phyloP scores from a whole-genome alignment of 1,140 invertebrate genomes.

The Platyscapa corneri region DNA sequence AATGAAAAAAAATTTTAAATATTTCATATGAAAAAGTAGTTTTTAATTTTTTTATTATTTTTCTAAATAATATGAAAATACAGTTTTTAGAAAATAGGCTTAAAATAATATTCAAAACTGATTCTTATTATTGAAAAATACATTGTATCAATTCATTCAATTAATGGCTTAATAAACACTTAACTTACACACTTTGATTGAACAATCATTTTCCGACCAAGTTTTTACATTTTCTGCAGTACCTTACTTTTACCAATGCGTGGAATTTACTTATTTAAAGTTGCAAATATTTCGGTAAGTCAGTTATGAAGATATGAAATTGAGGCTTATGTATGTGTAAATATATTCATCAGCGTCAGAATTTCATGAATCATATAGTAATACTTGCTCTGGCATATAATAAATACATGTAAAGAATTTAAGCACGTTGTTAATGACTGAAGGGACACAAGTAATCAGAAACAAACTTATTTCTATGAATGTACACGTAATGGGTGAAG shows the following conservation, averaged over 20 bases:
- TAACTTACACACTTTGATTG: background rate
- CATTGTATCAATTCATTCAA: too few species aligned
- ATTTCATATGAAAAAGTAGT: too few species aligned
- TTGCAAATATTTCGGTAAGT: too few species aligned
- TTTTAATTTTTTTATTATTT: too few species aligned
- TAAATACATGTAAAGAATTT: background rate
- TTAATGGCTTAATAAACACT: too few species aligned
- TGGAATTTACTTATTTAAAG: background rate
- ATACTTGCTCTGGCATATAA: background rate
- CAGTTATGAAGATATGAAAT: too few species aligned
- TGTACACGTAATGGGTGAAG: background rate
- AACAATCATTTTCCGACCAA: background rate
- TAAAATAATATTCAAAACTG: too few species aligned
- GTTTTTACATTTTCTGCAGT: background rate
- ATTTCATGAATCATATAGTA: background rate
- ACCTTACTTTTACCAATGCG: background rate
- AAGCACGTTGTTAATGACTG: background rate
- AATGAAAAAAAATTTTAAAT: too few species aligned
- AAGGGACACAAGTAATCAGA: conserved; percentile 9
- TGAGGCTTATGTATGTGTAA: background rate
- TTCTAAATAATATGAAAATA: too few species aligned
- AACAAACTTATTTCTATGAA: conserved; percentile 13
- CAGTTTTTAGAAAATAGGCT: too few species aligned
- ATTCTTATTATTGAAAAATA: too few species aligned
- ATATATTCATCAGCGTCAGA: background rate